Percentiles rank a stretch among this genome's conserved stretches.
These are phyloP conservation scores for Psittacula derbiana DNA, from an alignment of 2,797 vertebrate species.

Conservation along the genomic window DNA sequence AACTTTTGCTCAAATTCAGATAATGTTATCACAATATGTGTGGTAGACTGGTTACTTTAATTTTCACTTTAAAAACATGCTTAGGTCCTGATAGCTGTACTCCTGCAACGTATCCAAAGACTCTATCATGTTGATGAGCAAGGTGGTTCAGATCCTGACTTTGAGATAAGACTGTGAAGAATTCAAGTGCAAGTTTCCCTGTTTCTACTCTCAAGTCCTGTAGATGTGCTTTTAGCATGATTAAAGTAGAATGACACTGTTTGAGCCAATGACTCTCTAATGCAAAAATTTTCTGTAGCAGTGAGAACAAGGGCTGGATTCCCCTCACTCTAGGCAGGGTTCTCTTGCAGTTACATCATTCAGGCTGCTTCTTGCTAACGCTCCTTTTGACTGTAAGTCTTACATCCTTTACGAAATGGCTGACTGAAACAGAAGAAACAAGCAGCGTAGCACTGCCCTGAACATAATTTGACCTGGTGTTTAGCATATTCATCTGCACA, in stretches of 20 bases:
- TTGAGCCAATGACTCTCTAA: not conserved
- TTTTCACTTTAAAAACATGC: not conserved
- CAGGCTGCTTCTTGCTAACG: not conserved
- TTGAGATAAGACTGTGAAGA: not conserved
- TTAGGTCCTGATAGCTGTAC: not conserved
- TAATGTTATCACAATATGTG: not conserved
- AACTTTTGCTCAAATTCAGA: not conserved
- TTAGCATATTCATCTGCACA: not conserved
- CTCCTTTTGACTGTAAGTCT: not conserved
- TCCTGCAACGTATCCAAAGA: not conserved
- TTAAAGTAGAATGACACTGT: not conserved
- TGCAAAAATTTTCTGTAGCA: not conserved
- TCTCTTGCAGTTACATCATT: not conserved
- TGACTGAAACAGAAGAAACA: not conserved
- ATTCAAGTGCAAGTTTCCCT: not conserved
- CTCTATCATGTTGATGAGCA: not conserved
- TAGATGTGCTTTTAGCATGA: fast-evolving
- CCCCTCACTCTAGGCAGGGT: not conserved
- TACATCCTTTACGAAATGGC: fast-evolving
- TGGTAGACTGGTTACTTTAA: not conserved
- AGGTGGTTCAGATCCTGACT: not conserved
- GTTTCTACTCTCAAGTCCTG: not conserved
- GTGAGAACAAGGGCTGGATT: not conserved
- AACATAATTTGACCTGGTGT: not conserved
- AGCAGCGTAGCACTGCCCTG: not conserved